These are phyloP conservation scores for Typhlichthys eigenmanni DNA, from an alignment of 2,797 vertebrate species.

Conservation along the genomic window DNA sequence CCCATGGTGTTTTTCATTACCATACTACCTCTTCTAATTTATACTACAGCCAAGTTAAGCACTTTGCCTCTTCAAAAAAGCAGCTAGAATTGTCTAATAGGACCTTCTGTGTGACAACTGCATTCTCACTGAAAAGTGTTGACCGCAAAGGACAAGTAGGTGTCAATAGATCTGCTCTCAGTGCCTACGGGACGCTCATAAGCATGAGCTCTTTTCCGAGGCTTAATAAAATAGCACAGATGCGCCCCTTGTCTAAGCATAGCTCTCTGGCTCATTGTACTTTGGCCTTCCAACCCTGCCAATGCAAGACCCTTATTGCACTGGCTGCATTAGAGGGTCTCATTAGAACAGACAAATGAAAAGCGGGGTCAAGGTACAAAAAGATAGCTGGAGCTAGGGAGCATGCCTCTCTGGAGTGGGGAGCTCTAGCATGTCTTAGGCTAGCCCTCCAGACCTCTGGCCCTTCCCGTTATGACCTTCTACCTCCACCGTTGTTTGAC, in stretches of 20 bases:
- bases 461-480: slow-evolving; percentile 94
- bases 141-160: slow-evolving; percentile 79
- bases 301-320: slow-evolving; percentile 78
- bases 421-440: slow-evolving; percentile 76
- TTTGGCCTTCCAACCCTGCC: slow-evolving; percentile 75
- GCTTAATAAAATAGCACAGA: slow-evolving; percentile 83
- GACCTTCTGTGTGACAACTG: slow-evolving; percentile 63
- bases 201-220: slow-evolving; percentile 74
- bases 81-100: slow-evolving; percentile 71
- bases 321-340: slow-evolving; percentile 80
- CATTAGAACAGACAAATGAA: slow-evolving; percentile 97
- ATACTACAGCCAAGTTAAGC: slow-evolving; percentile 71
- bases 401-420: slow-evolving; percentile 88
- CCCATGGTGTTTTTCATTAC: slow-evolving; percentile 59
- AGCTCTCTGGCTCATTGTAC: slow-evolving; percentile 79
- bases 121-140: slow-evolving; percentile 71
- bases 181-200: slow-evolving; percentile 71
- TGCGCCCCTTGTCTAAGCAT: slow-evolving; percentile 77
- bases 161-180: slow-evolving; percentile 79
- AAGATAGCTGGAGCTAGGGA: slow-evolving; percentile 92
- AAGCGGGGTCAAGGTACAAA: slow-evolving; percentile 98
- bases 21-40: slow-evolving; percentile 41
- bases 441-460: slow-evolving; percentile 87
- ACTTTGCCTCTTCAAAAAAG: slow-evolving; percentile 69
- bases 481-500: slow-evolving; percentile 94